Base-by-base conservation (phyloP, 2,888 invertebrate genomes). In the Mythimna vitellina region DNA sequence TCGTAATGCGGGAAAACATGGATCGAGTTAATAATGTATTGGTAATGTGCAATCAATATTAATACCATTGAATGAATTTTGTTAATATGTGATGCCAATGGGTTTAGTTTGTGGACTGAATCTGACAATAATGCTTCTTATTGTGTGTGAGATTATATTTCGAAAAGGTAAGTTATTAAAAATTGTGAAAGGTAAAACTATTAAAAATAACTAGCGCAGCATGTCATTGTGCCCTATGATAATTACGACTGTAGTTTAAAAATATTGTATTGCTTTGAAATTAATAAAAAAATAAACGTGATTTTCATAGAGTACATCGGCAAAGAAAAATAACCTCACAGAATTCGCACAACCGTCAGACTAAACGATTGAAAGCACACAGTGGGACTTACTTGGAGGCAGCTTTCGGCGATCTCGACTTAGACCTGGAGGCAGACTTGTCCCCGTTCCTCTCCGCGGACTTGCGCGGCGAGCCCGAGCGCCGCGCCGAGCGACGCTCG, bases 361-460 rank as follows among this genome's bases (percentile, higher is more conserved):
- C 69, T 65, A 17, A 64, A 79, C 60, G 76, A 92, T 92, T 92
- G 93, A 92, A 84, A 89, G 93, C 92, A 92, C 92, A 92, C 84
- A 22, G 60, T 64, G 35, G n/a, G 65, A 94, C 94, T 94, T 89
- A 95, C 95, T 94, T 94, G 89, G 92, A 90, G 8, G 86, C 86
- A 53, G 90, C 87, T 83, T 91, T 91, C 87, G 96, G 96, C 80
- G 97, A 96, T 72, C 96, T 94, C 35, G 97, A 97, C 86, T 96
- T 96, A 68, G 93, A 92, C 29, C 93, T 86, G 57, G 93, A 92
- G 0, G 86, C 80, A 0, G 93, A 92, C 65, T 90, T 86, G 80
- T 86, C 87, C 9, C 92, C 93, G 81, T 93, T 93, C 82, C 91
- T 88, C 71, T 91, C 79, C 63, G 87, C 86, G 65, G 86, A 85